Conservation (phyloP, 2,797 vertebrate genomes). For the Sebastes goodei region DNA sequence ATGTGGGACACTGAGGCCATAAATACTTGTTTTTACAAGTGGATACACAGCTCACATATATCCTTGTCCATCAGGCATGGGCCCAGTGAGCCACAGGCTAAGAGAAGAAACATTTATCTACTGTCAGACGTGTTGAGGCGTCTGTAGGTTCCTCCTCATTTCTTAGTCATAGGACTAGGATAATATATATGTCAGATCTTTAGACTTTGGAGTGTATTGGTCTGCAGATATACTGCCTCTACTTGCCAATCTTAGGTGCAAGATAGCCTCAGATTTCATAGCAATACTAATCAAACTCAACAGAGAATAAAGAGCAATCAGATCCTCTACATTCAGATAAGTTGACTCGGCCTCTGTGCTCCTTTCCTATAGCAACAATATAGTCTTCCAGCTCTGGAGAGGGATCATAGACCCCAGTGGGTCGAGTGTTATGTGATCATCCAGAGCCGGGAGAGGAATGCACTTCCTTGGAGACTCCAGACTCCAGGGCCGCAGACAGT, state of each 20-base stretch:
- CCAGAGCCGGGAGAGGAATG: slow-evolving; percentile 71
- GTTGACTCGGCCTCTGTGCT: not conserved
- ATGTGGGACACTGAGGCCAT: slow-evolving; percentile 49
- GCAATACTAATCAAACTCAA: slow-evolving; percentile 18
- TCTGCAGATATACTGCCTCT: not conserved
- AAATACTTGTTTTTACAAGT: slow-evolving; percentile 77
- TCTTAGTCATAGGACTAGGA: not conserved
- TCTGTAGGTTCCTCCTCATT: slow-evolving; percentile 7
- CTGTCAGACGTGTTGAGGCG: slow-evolving; percentile 39
- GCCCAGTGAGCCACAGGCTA: slow-evolving; percentile 39
- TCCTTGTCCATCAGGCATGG: slow-evolving; percentile 44
- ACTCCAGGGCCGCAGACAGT: slow-evolving; percentile 74
- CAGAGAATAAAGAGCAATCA: slow-evolving; percentile 7
- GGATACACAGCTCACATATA: slow-evolving; percentile 39
- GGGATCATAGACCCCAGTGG: slow-evolving; percentile 42
- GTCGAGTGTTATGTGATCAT: slow-evolving; percentile 76
- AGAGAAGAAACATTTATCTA: slow-evolving; percentile 11
- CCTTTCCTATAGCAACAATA: slow-evolving; percentile 41
- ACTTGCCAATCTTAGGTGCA: not conserved
- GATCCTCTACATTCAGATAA: slow-evolving; percentile 26
- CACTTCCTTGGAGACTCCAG: slow-evolving; percentile 76
- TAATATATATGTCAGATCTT: slow-evolving; percentile 1
- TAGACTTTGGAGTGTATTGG: not conserved
- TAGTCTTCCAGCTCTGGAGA: slow-evolving; percentile 37
- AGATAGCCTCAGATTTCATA: slow-evolving; percentile 32